Base-by-base conservation (phyloP, 1,140 invertebrate species). In the Trichoplusia ni region DNA sequence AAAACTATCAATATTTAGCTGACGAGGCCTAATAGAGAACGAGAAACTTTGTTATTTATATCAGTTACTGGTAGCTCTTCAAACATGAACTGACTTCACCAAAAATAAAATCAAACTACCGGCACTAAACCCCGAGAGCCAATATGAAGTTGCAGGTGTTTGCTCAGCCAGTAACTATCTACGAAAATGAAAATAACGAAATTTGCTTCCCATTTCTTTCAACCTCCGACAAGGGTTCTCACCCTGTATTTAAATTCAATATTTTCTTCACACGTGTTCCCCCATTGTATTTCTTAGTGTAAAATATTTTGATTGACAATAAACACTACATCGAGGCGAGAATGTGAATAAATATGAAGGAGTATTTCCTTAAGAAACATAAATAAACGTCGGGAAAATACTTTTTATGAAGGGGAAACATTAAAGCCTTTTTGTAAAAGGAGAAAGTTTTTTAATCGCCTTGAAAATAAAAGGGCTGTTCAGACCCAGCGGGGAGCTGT, bases 371-470 rank as follows among this genome's bases (percentile, higher is more conserved):
- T 16, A 21, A 51, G 9, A 5, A 42, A 19, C 6, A 54, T 21
- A 29, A 63, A 63, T 23, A 63, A 53, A 51, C 33, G 21, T 23
- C 29, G 31, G 9, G 29, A 16, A 49, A 49, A 62, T 63, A 25
- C n/a, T 61, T 56, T 64, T 62, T 64, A 64, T 64, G n/a, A 71
- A 56, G 42, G 62, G 59, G 38, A 64, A 66, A 69, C 56, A 53
- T 65, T 70, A 70, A 70, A 69, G 63, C 38, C 59, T 60, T 59
- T 49, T 61, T 53, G 37, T 46, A 54, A 71, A 35, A 40, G 63
- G 37, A 29, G 42, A 65, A 60, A 73, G 58, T 67, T 75, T 76
- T 73, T 76, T 76, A 76, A 76, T 76, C 73, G 63, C 61, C 56
- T 56, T 58, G 44, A 58, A 68, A 65, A 75, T 54, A 64, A 71